These are phyloP conservation scores for Beroe ovata DNA, from an alignment of 37 sponge, comb jelly and placozoan species.

Conservation along the genomic window DNA sequence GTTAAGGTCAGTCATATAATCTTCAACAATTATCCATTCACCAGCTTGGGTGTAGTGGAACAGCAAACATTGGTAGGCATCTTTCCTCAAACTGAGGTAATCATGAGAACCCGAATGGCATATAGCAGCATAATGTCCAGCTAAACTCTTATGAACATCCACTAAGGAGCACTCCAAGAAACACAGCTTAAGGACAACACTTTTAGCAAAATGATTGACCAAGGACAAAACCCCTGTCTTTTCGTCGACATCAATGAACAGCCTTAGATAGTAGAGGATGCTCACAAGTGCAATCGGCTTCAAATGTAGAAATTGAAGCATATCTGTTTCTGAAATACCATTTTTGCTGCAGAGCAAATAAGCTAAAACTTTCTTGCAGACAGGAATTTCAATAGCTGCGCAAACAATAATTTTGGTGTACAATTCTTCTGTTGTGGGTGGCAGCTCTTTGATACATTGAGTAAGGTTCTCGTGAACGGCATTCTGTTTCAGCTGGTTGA, in stretches of 20 bases:
- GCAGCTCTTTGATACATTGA: conserved; percentile 30
- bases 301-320: conserved; percentile 20
- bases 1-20: conserved; percentile 5
- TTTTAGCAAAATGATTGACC: conserved; percentile 20
- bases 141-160: conserved; percentile 33
- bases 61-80: conserved; percentile 20
- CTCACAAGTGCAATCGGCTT: conserved; percentile 27
- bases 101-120: not conserved
- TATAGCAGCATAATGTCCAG: conserved; percentile 1
- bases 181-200: not conserved
- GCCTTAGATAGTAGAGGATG: not conserved
- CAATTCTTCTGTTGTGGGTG: conserved; percentile 26
- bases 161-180: not conserved
- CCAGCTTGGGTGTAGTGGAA: conserved; percentile 38
- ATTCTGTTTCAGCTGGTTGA: conserved; percentile 17
- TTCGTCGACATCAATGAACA: conserved; percentile 14
- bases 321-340: conserved; percentile 37
- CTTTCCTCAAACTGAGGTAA: not conserved
- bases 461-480: conserved; percentile 26
- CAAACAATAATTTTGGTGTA: not conserved
- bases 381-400: not conserved
- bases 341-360: conserved; percentile 38
- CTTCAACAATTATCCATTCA: not conserved
- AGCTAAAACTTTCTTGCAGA: not conserved
- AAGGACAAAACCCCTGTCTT: conserved; percentile 17